Evolutionary conservation across 2,888 invertebrate species (phyloP).

Genomic region (Hypena proboscidalis): DNA sequence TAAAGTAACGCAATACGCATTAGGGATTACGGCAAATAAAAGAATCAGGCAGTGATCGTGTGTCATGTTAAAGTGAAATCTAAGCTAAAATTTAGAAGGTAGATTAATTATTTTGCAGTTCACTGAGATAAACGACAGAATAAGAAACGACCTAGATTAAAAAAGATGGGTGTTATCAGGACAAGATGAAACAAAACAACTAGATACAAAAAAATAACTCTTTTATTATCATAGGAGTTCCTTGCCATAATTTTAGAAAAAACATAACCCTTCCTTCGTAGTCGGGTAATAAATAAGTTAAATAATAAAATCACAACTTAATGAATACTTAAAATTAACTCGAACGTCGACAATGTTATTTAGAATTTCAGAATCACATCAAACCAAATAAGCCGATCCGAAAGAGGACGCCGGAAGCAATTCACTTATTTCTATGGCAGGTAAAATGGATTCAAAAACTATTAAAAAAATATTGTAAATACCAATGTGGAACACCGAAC

Average conservation of each 20-base stretch:
- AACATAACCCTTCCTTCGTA: too few relatives aligned
- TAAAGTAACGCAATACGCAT: too few relatives aligned
- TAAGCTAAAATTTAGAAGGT: too few relatives aligned
- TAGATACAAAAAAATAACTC: constrained; percentile 66
- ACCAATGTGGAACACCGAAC: constrained; percentile 63
- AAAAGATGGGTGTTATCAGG: background rate
- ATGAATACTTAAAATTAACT: constrained; percentile 84
- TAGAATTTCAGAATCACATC: constrained; percentile 57
- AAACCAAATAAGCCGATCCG: constrained; percentile 36
- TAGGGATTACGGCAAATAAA: too few relatives aligned
- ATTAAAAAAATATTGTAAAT: constrained; percentile 69
- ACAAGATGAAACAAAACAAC: constrained; percentile 36
- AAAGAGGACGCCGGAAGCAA: constrained; percentile 64
- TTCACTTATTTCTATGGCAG: constrained; percentile 83
- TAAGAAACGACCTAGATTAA: too few relatives aligned
- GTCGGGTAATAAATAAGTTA: constrained; percentile 85
- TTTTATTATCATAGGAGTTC: constrained; percentile 81
- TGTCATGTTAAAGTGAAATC: too few relatives aligned
- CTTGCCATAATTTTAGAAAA: constrained; percentile 84
- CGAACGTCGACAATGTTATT: constrained; percentile 68
- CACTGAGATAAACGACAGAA: too few relatives aligned
- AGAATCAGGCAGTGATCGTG: too few relatives aligned
- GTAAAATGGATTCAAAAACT: constrained; percentile 80
- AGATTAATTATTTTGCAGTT: too few relatives aligned
- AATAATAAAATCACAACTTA: constrained; percentile 84